A percentile compares a stretch with the other conserved stretches of the same genome.
phyloP scores from a whole-genome alignment of 2,113 vertebrate genomes.

The Microtus ochrogaster region DNA sequence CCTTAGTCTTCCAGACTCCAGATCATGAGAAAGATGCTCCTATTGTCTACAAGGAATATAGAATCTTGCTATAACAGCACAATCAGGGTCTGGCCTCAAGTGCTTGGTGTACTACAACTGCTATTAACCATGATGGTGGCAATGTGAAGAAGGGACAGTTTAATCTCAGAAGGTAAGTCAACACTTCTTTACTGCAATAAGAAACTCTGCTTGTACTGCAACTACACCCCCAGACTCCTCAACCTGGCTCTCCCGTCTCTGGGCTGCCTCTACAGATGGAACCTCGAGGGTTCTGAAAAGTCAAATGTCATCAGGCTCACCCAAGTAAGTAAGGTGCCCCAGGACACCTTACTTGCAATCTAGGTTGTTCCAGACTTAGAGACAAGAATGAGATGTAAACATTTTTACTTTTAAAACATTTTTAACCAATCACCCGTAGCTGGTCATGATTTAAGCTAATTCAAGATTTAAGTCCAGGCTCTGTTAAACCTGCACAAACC shows the following conservation, averaged over 20 bases:
- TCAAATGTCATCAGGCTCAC: background rate
- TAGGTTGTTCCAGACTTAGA: background rate
- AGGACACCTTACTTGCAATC: background rate
- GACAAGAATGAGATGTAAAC: background rate
- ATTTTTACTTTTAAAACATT: background rate
- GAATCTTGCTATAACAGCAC: background rate
- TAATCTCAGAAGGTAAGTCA: background rate
- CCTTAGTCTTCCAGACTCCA: background rate
- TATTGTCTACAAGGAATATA: background rate
- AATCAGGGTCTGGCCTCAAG: background rate
- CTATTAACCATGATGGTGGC: fast-evolving
- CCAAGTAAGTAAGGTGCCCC: background rate
- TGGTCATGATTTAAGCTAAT: background rate
- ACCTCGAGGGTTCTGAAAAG: background rate
- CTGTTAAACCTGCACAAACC: background rate
- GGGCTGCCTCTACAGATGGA: background rate
- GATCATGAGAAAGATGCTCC: background rate
- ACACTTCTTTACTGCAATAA: background rate
- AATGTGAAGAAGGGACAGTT: fast-evolving
- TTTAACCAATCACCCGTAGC: background rate
- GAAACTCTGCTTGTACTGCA: background rate
- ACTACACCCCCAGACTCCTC: background rate
- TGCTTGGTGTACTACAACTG: background rate
- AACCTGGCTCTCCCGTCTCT: background rate
- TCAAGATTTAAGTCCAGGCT: background rate